Conservation (phyloP, 2,888 invertebrate species). For the Mycalesis mineus region DNA sequence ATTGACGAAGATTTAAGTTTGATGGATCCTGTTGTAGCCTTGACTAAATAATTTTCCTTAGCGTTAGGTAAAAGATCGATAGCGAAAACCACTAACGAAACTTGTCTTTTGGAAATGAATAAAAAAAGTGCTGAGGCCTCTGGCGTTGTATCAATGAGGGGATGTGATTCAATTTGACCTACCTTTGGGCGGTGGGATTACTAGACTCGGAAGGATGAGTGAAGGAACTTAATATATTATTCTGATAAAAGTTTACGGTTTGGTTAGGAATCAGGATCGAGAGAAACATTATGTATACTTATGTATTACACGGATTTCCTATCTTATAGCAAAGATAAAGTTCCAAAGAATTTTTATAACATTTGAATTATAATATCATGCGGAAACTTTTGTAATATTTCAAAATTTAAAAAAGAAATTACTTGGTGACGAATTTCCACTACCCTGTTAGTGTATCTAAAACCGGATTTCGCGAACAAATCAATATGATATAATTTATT, state of each 20-base stretch:
- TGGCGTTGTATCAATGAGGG: background rate
- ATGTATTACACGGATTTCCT: background rate
- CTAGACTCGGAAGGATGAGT: background rate
- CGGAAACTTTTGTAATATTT: background rate
- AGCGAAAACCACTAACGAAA: too few species aligned
- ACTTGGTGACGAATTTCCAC: background rate
- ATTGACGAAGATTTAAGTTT: too few species aligned
- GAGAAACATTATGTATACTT: background rate
- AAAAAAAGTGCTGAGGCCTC: background rate
- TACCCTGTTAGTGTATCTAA: background rate
- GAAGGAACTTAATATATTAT: background rate
- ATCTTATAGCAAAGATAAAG: background rate
- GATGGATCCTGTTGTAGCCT: too few species aligned
- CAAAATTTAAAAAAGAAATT: background rate
- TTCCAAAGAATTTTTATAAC: background rate
- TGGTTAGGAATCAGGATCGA: background rate
- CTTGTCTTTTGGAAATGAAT: background rate
- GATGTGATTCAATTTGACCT: background rate
- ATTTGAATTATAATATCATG: background rate
- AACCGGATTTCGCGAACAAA: background rate
- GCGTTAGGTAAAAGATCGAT: too few species aligned
- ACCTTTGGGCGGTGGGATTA: background rate
- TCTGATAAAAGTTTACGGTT: background rate
- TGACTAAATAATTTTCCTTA: too few species aligned
- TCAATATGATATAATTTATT: too few species aligned